Evolutionary conservation across 1,140 invertebrate genomes (phyloP).

Genomic region (Euura saliciscinereae): DNA sequence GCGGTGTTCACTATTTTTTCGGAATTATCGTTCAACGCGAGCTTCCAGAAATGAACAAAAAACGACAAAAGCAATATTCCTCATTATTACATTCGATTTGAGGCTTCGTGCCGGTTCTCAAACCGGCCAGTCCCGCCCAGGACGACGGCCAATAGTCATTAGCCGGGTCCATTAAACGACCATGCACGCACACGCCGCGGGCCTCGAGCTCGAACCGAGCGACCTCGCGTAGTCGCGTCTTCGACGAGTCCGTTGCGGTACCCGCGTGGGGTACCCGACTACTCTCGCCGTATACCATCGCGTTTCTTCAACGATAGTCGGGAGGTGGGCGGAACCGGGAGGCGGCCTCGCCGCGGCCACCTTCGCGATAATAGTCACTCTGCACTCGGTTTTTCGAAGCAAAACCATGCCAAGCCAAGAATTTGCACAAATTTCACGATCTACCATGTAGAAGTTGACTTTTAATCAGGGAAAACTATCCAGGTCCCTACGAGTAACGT

Average conservation of each 20-base stretch:
- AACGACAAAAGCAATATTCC: too few species aligned
- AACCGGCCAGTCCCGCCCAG: conserved; percentile 53
- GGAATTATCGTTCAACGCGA: too few species aligned
- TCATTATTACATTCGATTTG: background rate
- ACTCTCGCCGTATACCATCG: background rate
- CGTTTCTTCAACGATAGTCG: conserved; percentile 16
- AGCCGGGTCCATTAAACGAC: conserved; percentile 59
- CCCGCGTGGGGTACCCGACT: conserved; percentile 6
- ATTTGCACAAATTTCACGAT: too few species aligned
- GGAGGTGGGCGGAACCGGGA: conserved; percentile 50
- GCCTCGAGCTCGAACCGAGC: background rate
- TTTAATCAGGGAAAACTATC: too few species aligned
- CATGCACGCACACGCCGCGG: conserved; percentile 41
- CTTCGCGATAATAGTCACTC: too few species aligned
- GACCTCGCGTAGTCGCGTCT: background rate
- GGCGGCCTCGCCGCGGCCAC: conserved; percentile 37
- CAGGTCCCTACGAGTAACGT: too few species aligned
- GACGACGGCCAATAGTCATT: conserved; percentile 62
- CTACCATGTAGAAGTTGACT: too few species aligned
- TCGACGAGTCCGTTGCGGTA: conserved; percentile 18
- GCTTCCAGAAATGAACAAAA: too few species aligned
- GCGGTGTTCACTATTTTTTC: too few species aligned
- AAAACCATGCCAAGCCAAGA: too few species aligned
- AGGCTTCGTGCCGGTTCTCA: conserved; percentile 17
- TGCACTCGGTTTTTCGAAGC: too few species aligned